Base-by-base conservation (phyloP, 2,888 invertebrate species). In the Aleiodes alternator region DNA sequence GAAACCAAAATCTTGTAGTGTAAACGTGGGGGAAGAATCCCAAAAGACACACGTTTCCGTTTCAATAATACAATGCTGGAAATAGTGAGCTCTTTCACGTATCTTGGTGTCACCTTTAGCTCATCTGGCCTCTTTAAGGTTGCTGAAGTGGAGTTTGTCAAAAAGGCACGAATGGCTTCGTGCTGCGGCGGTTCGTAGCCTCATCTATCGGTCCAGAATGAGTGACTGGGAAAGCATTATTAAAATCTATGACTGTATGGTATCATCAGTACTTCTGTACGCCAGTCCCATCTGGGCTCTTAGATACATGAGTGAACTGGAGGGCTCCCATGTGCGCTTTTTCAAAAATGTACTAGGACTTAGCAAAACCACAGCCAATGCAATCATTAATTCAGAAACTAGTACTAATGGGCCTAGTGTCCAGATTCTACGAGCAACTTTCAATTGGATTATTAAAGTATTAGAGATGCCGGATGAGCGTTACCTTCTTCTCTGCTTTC, bases 241-340 rank as follows among this genome's bases (percentile, higher is more conserved):
- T 12, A 75, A 29, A 16, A 66, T 75, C 9, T 72, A 11, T 12
- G 75, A 77, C 51, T 56, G 55, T 29, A 48, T 77, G 29, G 66
- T 69, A 6, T 34, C 69, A 14, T 59, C 48, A 1, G 70, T 72
- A 1, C 16, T 77, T n/a, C 14, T 70, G 14, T 79, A 79, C 38
- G 71, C 76, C 31, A 69, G 72, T 11, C 76, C 77, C 8, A 31
- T 73, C 1, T 79, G 77, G 79, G 74, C 77, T 11, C 38, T 79
- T 4, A 64, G 71, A 23, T 77, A 77, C 59, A 16, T 73, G 38
- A 53, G 68, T 7, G 56, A 71, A 16, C 14, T 79, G 3, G 79
- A 79, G 55, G 51, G 43, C n/a, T 64, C 73, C 4, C 78, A 78
- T 50, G 43, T 14, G 14, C 11, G 72, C 6, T 73, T 68, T 51